Evolutionary conservation across 2,113 vertebrate genomes (phyloP), one percentile per base, ranked within the genome.

Genomic region (Lagopus muta): DNA sequence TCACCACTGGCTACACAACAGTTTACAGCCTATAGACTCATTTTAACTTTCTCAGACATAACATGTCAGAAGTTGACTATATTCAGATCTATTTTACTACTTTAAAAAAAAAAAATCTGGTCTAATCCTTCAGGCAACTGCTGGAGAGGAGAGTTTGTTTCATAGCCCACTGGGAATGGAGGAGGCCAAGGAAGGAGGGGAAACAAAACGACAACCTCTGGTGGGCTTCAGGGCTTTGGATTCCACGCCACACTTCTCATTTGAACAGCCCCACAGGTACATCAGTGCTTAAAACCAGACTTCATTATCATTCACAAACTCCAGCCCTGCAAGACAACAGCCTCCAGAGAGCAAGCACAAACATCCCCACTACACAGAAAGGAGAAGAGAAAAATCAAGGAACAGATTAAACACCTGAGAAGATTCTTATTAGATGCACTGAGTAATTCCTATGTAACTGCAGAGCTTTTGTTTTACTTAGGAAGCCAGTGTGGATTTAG

Each of bases 91-190:
- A 79, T 88, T 57, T 86, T 65, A 55, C 40, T 52, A 69, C 6
- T 3, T 40, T 78, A 43, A 22, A 30, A 95, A 84, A 92, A 72
- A 95, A 84, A 92, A 72, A 65, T 57, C 36, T 50, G 60, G 32
- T 64, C 69, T 36, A 70, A 73, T 97, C 91, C 87, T 88, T 78
- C 76, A 85, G 48, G 24, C 47, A 83, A 27, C 48, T 76, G 60
- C 75, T 17, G 12, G 45, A 58, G 64, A 84, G 22, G 15, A 10
- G 5, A 90, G 21, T 2, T 60, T 50, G 32, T 8, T 67, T 61
- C 52, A 43, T 0, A 1, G 30, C 27, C 24, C 65, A 52, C 22
- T 32, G n/a, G 54, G 32, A 95, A 52, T 0, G 45, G 28, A 88
- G 20, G 6, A 74, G 34, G 34, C 93, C 61, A 52, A 55, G 32